These are phyloP conservation scores for Campoletis raptor DNA, from an alignment of 2,888 invertebrate genomes.

Conservation along the genomic window DNA sequence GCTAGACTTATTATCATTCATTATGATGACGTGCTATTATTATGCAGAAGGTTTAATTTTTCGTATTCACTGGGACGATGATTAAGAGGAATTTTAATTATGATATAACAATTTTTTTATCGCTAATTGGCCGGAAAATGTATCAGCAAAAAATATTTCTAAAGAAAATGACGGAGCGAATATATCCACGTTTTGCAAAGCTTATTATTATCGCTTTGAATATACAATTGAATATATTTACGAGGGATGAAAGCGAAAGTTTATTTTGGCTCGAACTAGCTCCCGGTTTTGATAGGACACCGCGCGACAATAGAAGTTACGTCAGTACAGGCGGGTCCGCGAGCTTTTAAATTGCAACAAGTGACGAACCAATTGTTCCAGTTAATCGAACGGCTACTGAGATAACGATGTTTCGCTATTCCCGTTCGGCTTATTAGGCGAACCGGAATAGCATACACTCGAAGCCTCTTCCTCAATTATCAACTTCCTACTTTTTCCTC, in stretches of 20 bases:
- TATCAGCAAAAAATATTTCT: background rate
- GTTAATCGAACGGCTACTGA: slow-evolving; percentile 75
- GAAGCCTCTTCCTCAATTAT: slow-evolving; percentile 26
- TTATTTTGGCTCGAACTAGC: slow-evolving; percentile 13
- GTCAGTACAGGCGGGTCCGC: slow-evolving; percentile 72
- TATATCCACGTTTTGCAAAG: background rate
- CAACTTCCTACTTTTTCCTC: slow-evolving; percentile 15
- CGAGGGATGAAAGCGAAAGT: background rate
- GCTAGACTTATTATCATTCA: slow-evolving; percentile 5
- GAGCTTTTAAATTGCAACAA: slow-evolving; percentile 78
- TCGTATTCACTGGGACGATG: background rate
- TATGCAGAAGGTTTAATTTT: background rate
- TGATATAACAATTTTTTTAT: background rate
- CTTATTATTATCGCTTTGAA: background rate
- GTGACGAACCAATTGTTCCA: slow-evolving; percentile 77
- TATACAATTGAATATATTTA: background rate
- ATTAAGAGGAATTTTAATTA: background rate
- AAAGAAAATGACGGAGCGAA: background rate
- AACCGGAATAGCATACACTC: slow-evolving; percentile 34
- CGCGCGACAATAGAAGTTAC: slow-evolving; percentile 74
- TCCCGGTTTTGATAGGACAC: background rate
- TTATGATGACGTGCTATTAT: slow-evolving; percentile 41
- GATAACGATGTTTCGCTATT: slow-evolving; percentile 71
- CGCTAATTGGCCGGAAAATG: background rate
- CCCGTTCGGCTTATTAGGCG: slow-evolving; percentile 57